phyloP scores from a whole-genome alignment of 2,888 invertebrate species.

The Synanthedon andrenaeformis region DNA sequence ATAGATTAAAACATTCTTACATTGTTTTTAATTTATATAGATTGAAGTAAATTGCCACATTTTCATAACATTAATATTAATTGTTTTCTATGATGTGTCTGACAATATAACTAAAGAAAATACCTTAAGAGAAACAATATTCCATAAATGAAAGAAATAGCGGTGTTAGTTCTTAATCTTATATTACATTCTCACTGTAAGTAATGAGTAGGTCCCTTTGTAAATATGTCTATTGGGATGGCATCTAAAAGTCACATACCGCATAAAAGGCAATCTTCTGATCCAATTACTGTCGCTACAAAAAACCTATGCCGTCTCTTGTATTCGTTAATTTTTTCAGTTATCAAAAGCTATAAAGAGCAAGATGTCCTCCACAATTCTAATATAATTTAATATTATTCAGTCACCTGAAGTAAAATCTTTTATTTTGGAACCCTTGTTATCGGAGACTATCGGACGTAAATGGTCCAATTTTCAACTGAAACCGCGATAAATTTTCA shows the following conservation, averaged over 20 bases:
- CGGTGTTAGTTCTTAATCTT: no score
- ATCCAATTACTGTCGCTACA: background rate
- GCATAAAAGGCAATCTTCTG: background rate
- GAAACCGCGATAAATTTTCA: background rate
- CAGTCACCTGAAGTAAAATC: constrained; percentile 3
- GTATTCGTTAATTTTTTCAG: background rate
- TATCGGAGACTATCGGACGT: constrained; percentile 13
- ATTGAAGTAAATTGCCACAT: background rate
- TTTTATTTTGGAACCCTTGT: constrained; percentile 10
- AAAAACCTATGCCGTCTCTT: background rate
- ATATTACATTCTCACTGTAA: no score
- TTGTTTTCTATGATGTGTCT: no score
- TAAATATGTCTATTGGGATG: no score
- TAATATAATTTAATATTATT: background rate
- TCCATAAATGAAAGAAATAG: no score
- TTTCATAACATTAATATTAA: background rate
- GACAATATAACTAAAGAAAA: no score
- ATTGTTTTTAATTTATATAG: no score
- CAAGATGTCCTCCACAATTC: background rate
- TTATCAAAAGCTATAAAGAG: background rate
- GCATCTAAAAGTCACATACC: no score
- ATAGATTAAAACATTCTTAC: no score
- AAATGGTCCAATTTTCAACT: constrained; percentile 14
- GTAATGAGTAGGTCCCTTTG: no score
- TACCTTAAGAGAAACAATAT: no score